Conservation (phyloP, 2,113 vertebrate genomes). For the Elgaria multicarinata region DNA sequence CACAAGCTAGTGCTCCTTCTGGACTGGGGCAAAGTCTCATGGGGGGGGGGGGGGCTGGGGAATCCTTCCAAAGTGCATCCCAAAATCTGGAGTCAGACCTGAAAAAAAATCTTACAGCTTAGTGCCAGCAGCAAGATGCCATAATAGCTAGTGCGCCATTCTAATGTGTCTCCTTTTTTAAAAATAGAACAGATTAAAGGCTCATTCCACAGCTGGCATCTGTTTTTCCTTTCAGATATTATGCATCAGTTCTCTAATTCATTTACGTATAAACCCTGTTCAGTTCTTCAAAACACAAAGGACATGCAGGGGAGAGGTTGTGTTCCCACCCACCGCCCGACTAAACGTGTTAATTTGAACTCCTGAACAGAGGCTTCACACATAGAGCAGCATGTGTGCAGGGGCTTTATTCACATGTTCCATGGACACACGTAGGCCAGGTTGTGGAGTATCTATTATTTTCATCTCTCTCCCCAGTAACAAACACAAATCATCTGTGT, state of each 20-base stretch:
- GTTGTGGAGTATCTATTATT: neutral
- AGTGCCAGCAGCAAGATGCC: neutral
- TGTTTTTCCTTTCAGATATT: slow-evolving; percentile 17
- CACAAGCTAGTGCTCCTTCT: too few relatives aligned
- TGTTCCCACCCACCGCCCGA: too few relatives aligned
- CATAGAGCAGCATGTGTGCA: too few relatives aligned
- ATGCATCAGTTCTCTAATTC: neutral
- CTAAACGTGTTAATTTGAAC: neutral
- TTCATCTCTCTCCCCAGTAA: neutral
- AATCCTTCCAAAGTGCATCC: neutral
- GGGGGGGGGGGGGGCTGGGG: too few relatives aligned
- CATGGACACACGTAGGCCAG: neutral
- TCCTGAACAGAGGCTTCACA: neutral
- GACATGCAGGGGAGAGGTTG: neutral
- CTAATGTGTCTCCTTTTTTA: neutral
- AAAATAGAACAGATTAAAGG: slow-evolving; percentile 20
- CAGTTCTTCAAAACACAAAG: neutral
- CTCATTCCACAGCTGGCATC: neutral
- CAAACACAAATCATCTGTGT: neutral
- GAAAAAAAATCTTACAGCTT: neutral
- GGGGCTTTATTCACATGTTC: neutral
- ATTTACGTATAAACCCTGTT: neutral
- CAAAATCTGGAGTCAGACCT: neutral
- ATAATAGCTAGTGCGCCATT: neutral
- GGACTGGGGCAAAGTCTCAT: too few relatives aligned